These are phyloP conservation scores for Piscicola geometra DNA, from an alignment of 2,888 invertebrate species.

Conservation along the genomic window DNA sequence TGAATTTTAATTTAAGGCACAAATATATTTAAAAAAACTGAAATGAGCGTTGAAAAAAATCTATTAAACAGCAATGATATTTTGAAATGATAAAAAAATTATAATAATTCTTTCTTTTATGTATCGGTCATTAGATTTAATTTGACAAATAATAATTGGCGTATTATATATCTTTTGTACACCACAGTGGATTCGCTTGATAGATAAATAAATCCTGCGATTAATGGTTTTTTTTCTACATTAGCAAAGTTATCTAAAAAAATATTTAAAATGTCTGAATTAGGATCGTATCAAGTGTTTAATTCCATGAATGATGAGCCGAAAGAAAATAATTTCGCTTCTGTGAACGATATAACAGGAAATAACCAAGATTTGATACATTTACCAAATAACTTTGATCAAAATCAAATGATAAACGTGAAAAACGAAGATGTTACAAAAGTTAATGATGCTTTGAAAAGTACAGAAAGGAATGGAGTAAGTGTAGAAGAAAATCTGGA, in stretches of 20 bases:
- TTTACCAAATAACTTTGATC: slow-evolving; percentile 2
- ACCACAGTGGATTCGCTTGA: slow-evolving; percentile 2
- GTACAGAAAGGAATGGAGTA: background rate
- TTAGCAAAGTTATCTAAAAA: too few relatives aligned
- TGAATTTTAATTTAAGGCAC: too few relatives aligned
- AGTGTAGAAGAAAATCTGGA: background rate
- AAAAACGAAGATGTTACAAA: background rate
- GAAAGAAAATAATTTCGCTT: slow-evolving; percentile 2
- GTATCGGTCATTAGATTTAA: too few relatives aligned
- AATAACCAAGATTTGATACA: slow-evolving; percentile 3
- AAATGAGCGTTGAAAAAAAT: too few relatives aligned
- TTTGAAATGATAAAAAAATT: too few relatives aligned
- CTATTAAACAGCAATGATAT: too few relatives aligned
- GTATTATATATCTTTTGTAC: background rate
- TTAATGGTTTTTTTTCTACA: too few relatives aligned
- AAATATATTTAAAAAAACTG: too few relatives aligned
- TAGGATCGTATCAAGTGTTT: background rate
- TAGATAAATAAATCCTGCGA: background rate
- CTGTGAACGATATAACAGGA: slow-evolving; percentile 16
- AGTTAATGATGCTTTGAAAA: background rate
- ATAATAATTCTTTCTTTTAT: too few relatives aligned
- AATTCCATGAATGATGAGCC: slow-evolving; percentile 5
- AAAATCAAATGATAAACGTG: background rate
- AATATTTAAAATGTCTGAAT: background rate
- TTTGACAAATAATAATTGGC: background rate